Percentiles rank a stretch among this genome's conserved stretches.
These are phyloP conservation scores for Poeciliopsis presidionis DNA, from an alignment of 2,797 vertebrate species.

Conservation along the genomic window DNA sequence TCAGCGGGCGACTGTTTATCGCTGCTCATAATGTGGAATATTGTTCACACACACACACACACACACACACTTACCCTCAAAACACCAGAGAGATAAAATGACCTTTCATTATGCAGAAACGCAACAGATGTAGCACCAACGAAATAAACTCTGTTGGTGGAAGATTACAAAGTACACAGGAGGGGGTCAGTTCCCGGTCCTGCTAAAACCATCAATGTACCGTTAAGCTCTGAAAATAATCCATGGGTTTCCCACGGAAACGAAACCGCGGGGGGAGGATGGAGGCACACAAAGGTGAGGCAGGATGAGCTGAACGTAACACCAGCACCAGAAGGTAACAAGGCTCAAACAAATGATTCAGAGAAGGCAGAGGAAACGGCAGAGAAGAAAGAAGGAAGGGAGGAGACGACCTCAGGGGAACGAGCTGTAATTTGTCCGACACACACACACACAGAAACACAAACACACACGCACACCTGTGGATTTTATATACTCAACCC, in stretches of 20 bases:
- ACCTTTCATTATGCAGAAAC: constrained; percentile 40
- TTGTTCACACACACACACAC: background rate
- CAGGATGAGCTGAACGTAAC: background rate
- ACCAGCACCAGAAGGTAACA: background rate
- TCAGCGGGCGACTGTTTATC: constrained; percentile 21
- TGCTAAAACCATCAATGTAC: constrained; percentile 11
- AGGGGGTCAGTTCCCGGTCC: background rate
- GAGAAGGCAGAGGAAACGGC: background rate
- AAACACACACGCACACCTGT: constrained; percentile 24
- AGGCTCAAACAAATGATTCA: background rate
- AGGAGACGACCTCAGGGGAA: constrained; percentile 13
- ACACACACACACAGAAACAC: constrained; percentile 14
- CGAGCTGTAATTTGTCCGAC: constrained; percentile 12
- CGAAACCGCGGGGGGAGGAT: background rate
- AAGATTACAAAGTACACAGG: constrained; percentile 5
- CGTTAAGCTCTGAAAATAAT: constrained; percentile 2
- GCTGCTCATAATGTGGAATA: constrained; percentile 7
- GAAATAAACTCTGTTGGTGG: constrained; percentile 24
- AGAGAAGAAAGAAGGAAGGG: background rate
- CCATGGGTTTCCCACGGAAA: constrained; percentile 27
- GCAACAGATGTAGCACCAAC: constrained; percentile 16
- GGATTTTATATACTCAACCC: constrained; percentile 29
- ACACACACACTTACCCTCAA: constrained; percentile 21
- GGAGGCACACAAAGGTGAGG: background rate
- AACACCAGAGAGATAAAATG: constrained; percentile 27